Evolutionary conservation across 64 coral and sea anemone species (phyloP).

Genomic region (Stylophora pistillata): DNA sequence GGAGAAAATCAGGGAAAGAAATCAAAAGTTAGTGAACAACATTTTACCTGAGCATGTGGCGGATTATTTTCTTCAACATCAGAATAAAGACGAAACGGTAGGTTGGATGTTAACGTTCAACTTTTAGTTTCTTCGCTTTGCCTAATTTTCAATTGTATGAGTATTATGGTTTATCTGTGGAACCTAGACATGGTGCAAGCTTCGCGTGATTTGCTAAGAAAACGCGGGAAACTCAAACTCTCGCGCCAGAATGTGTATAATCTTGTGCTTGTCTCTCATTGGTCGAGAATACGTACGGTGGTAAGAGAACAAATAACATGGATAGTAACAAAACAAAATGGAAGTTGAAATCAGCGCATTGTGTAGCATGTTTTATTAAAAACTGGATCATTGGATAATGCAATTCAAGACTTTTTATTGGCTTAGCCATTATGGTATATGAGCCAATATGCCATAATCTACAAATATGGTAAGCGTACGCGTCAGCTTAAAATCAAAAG

Average conservation of each 20-base stretch:
- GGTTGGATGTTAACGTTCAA: not conserved
- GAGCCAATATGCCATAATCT: no score
- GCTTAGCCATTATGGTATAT: no score
- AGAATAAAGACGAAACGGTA: constrained; percentile 92
- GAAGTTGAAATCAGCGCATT: not conserved
- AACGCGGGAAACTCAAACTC: not conserved
- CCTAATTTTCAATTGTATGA: no score
- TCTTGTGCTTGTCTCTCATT: not conserved
- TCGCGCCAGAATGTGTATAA: not conserved
- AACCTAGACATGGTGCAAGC: not conserved
- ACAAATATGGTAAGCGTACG: no score
- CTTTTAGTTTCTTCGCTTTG: not conserved
- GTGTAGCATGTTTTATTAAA: not conserved
- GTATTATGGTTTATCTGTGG: no score
- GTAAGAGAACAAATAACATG: no score
- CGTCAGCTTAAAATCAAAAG: no score
- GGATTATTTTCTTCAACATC: constrained; percentile 86
- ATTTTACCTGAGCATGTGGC: constrained; percentile 84
- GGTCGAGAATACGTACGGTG: not conserved
- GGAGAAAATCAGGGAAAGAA: constrained; percentile 72
- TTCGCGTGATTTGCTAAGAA: not conserved
- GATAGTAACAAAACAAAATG: not conserved
- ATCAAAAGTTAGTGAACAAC: constrained; percentile 77
- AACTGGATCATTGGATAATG: no score
- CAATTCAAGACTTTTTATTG: no score